Conservation (phyloP, 2,113 vertebrate species). For the Oreamnos americanus region DNA sequence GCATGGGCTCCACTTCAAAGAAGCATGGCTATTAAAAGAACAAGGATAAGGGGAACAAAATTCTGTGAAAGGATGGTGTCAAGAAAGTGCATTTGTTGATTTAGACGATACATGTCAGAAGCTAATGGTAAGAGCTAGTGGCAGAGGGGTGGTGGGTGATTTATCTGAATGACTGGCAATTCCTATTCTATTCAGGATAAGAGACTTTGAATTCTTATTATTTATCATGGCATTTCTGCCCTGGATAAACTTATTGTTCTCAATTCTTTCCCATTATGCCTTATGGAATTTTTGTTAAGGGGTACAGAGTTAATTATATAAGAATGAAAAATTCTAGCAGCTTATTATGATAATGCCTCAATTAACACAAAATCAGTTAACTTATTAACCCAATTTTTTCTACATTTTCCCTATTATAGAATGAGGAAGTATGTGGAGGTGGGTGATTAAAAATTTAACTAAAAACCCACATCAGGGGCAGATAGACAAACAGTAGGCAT, state of each 20-base stretch:
- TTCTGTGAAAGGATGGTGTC: slow-evolving; percentile 5
- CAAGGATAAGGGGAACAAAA: background rate
- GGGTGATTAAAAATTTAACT: slow-evolving; percentile 25
- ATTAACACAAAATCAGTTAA: background rate
- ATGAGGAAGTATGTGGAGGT: background rate
- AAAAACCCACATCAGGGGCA: background rate
- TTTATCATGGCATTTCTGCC: slow-evolving; percentile 42
- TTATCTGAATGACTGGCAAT: slow-evolving; percentile 54
- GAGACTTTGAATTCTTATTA: slow-evolving; percentile 55
- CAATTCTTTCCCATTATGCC: background rate
- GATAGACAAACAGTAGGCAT: background rate
- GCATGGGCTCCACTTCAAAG: background rate
- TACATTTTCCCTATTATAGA: background rate
- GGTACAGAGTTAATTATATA: background rate
- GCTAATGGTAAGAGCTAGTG: background rate
- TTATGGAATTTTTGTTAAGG: slow-evolving; percentile 5
- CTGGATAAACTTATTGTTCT: slow-evolving; percentile 19
- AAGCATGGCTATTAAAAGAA: background rate
- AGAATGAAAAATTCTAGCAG: background rate
- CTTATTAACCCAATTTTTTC: background rate
- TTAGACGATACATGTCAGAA: background rate
- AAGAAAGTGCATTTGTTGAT: slow-evolving; percentile 31
- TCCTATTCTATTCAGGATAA: slow-evolving; percentile 23
- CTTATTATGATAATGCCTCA: background rate
- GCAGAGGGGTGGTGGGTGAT: slow-evolving; percentile 8